phyloP scores from a whole-genome alignment of 2,113 vertebrate genomes.

The Alligator mississippiensis region DNA sequence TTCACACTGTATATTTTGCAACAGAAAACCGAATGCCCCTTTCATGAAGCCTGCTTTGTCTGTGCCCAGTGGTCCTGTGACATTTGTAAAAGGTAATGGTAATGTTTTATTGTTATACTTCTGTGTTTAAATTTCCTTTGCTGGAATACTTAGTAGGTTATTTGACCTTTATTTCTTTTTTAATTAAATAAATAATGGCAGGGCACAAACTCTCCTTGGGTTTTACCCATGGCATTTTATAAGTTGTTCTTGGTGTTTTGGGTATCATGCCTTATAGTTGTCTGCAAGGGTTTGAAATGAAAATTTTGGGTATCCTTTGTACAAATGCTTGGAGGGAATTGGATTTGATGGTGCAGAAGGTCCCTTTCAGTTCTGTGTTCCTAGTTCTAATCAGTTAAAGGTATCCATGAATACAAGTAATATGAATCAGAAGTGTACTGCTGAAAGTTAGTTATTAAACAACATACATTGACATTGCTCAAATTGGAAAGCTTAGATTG shows the following conservation, averaged over 20 bases:
- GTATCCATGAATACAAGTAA: neutral
- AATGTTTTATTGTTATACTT: neutral
- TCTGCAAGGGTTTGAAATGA: no score
- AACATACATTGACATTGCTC: neutral
- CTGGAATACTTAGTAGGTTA: neutral
- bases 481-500: neutral
- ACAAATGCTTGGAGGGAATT: no score
- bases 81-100: neutral
- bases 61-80: neutral
- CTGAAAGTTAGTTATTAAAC: neutral
- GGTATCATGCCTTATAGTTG: no score
- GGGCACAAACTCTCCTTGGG: no score
- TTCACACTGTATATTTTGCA: neutral
- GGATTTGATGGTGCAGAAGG: no score
- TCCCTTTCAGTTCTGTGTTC: no score
- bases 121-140: neutral
- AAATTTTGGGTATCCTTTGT: no score
- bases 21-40: neutral
- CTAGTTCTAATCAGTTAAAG: neutral
- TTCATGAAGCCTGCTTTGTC: neutral
- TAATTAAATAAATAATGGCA: neutral
- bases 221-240: no score
- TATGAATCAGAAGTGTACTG: neutral
- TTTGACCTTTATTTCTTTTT: constrained; percentile 10
- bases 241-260: no score